phyloP scores from a whole-genome alignment of 2,888 invertebrate species.

The Sturmia bella region DNA sequence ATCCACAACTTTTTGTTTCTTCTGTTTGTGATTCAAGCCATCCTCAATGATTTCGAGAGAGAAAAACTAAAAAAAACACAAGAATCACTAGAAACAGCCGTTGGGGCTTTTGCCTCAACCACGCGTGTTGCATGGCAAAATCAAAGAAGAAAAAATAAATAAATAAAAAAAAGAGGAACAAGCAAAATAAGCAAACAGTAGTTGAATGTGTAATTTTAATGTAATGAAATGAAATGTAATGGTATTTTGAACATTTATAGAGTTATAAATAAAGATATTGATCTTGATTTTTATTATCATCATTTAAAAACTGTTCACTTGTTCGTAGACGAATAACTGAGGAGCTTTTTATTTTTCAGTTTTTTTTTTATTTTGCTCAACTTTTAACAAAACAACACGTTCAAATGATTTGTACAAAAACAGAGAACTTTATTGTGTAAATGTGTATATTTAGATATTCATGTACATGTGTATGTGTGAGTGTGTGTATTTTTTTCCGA shows the following conservation, averaged over 20 bases:
- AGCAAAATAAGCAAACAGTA: constrained; percentile 54
- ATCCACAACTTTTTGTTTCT: constrained; percentile 27
- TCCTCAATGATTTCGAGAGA: constrained; percentile 18
- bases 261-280: constrained; percentile 70
- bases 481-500: constrained; percentile 12
- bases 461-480: constrained; percentile 1
- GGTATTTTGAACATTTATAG: constrained; percentile 70
- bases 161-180: no score
- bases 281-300: constrained; percentile 68
- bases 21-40: neutral
- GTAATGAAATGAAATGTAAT: constrained; percentile 59
- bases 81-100: constrained; percentile 40
- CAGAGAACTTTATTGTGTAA: neutral
- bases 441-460: neutral
- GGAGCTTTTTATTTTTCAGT: neutral
- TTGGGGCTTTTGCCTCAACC: constrained; percentile 45
- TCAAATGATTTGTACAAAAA: constrained; percentile 33
- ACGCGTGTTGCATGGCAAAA: constrained; percentile 40
- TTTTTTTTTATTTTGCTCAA: neutral
- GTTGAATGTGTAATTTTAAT: constrained; percentile 64
- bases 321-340: neutral
- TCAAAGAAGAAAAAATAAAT: neutral
- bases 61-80: neutral
- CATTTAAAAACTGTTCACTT: constrained; percentile 9
- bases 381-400: constrained; percentile 41